Conservation (phyloP, 2,797 vertebrate species). For the Pelobates cultripes region DNA sequence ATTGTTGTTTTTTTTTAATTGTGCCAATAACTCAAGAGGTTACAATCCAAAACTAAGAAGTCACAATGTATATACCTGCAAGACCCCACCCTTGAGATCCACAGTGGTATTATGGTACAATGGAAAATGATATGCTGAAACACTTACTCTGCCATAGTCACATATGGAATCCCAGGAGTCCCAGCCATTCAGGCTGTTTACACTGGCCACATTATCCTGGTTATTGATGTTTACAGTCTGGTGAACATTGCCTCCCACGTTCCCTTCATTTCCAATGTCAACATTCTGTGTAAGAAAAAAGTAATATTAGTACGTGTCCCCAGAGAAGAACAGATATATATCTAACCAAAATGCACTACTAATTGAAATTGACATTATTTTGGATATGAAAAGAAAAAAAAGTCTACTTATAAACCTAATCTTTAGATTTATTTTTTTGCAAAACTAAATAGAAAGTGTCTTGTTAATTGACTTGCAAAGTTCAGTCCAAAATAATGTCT, state of each 20-base stretch:
- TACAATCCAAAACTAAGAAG: no score
- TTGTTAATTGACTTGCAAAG: no score
- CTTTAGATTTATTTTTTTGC: no score
- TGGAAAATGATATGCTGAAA: not conserved
- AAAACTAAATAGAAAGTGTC: no score
- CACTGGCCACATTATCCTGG: constrained; percentile 46
- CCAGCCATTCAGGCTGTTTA: constrained; percentile 56
- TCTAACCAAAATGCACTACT: not conserved
- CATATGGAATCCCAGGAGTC: constrained; percentile 60
- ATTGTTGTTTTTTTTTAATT: no score
- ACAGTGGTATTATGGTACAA: not conserved
- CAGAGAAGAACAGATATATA: not conserved
- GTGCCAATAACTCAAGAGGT: no score
- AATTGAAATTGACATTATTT: no score
- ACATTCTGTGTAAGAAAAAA: constrained; percentile 48
- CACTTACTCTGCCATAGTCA: constrained; percentile 61
- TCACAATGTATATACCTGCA: no score
- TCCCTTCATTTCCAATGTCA: constrained; percentile 27
- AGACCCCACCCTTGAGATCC: not conserved
- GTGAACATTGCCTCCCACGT: constrained; percentile 11
- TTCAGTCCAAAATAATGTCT: no score
- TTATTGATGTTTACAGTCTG: constrained; percentile 53
- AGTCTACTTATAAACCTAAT: no score
- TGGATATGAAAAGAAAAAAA: no score
- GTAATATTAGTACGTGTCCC: not conserved